Evolutionary conservation across 2,888 invertebrate genomes (phyloP).

Genomic region (Spodoptera exigua): DNA sequence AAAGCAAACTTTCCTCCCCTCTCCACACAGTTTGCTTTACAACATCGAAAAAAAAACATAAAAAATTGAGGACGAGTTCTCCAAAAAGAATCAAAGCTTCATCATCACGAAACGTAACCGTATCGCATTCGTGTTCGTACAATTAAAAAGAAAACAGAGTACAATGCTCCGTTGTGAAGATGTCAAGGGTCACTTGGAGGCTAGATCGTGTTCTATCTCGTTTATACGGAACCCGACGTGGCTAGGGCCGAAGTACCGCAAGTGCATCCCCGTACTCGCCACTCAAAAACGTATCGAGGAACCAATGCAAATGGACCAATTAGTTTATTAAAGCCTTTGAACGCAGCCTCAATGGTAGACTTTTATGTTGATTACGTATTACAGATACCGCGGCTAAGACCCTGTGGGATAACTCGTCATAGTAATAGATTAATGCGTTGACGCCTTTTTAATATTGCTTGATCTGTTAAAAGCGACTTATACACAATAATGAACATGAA

Average conservation of each 20-base stretch:
- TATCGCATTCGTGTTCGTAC: constrained; percentile 54
- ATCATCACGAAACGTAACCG: constrained; percentile 45
- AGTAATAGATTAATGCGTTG: too few relatives aligned
- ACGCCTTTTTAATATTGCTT: too few relatives aligned
- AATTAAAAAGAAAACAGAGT: constrained; percentile 71
- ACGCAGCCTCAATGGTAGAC: constrained; percentile 5
- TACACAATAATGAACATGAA: too few relatives aligned
- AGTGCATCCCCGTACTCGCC: constrained; percentile 60
- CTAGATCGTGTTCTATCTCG: constrained; percentile 82
- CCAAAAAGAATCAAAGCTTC: constrained; percentile 20
- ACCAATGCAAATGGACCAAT: constrained; percentile 61
- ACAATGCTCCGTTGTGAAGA: constrained; percentile 68
- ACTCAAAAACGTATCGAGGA: constrained; percentile 52
- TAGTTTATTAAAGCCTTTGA: constrained; percentile 55
- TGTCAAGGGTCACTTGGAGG: constrained; percentile 75
- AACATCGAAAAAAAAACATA: constrained; percentile 20
- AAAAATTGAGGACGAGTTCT: constrained; percentile 1
- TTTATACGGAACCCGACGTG: constrained; percentile 69
- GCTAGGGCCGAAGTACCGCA: constrained; percentile 61
- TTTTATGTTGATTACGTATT: constrained; percentile 11
- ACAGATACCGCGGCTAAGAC: too few relatives aligned
- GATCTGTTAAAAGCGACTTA: too few relatives aligned
- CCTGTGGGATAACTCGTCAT: too few relatives aligned
- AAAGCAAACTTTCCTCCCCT: constrained; percentile 1
- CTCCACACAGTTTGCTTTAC: constrained; percentile 11